Evolutionary conservation across 2,797 vertebrate genomes (phyloP).

Genomic region (Chelidonichthys spinosus): DNA sequence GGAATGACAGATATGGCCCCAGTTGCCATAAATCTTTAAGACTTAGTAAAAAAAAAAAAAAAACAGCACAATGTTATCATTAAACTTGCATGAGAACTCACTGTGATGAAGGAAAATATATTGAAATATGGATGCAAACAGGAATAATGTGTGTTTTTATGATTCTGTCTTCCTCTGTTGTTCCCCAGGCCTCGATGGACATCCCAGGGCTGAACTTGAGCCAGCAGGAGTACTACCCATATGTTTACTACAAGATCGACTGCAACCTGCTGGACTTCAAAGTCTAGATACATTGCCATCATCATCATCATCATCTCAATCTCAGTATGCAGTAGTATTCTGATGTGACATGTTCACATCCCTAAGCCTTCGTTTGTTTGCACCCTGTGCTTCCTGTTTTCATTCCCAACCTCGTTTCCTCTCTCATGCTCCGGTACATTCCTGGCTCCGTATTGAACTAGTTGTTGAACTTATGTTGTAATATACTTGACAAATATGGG

Average conservation of each 20-base stretch:
- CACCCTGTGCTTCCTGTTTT: not conserved
- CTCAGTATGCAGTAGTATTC: slow-evolving; percentile 25
- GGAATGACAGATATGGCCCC: not conserved
- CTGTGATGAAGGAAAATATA: not conserved
- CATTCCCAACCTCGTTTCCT: slow-evolving; percentile 2
- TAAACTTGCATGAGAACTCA: not conserved
- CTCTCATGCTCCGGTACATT: slow-evolving; percentile 35
- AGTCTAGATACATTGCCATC: slow-evolving; percentile 73
- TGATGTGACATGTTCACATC: slow-evolving; percentile 51
- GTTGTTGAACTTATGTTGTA: slow-evolving; percentile 12
- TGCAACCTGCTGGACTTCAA: slow-evolving; percentile 98
- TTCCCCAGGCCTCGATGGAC: slow-evolving; percentile 92
- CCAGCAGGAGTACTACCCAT: slow-evolving; percentile 98
- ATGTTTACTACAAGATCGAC: slow-evolving; percentile 99
- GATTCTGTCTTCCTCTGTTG: slow-evolving; percentile 1
- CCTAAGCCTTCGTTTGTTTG: slow-evolving; percentile 58
- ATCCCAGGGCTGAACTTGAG: slow-evolving; percentile 97
- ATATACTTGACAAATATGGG: slow-evolving; percentile 14
- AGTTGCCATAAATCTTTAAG: not conserved
- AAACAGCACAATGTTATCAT: not conserved
- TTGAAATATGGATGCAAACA: not conserved
- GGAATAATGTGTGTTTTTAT: not conserved
- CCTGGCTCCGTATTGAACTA: slow-evolving; percentile 15
- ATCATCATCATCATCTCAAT: slow-evolving; percentile 11
- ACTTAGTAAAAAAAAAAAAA: not conserved